Conservation (phyloP, 1,140 invertebrate species). For the Drosophila saltans region DNA sequence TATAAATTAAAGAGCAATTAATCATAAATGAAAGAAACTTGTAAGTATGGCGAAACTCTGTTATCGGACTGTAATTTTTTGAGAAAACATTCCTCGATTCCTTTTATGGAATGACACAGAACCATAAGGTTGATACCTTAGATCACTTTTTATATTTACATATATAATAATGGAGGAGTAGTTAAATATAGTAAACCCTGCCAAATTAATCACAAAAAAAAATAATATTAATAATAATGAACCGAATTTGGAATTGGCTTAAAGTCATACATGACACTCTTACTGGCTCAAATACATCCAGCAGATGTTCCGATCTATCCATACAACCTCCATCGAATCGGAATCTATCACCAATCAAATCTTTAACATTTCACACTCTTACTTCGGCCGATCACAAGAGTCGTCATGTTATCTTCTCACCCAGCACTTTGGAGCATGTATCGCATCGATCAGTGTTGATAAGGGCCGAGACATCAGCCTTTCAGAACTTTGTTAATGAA, state of each 20-base stretch:
- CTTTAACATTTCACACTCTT: neutral
- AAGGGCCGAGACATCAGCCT: slow-evolving; percentile 19
- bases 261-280: slow-evolving; percentile 18
- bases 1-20: too few relatives aligned
- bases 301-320: neutral
- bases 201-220: neutral
- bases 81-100: too few relatives aligned
- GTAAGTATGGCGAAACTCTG: too few relatives aligned
- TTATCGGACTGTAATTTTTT: too few relatives aligned
- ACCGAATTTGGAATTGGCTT: neutral
- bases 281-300: slow-evolving; percentile 20
- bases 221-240: neutral
- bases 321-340: neutral
- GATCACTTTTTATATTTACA: too few relatives aligned
- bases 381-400: neutral
- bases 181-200: neutral
- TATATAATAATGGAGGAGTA: neutral
- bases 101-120: too few relatives aligned
- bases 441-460: neutral
- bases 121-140: too few relatives aligned
- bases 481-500: slow-evolving; percentile 32
- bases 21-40: too few relatives aligned
- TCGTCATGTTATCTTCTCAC: slow-evolving; percentile 28
- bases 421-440: slow-evolving; percentile 30
- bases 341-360: too few relatives aligned